Base-by-base conservation (phyloP, 2,113 vertebrate species). In the Eolophus roseicapilla region DNA sequence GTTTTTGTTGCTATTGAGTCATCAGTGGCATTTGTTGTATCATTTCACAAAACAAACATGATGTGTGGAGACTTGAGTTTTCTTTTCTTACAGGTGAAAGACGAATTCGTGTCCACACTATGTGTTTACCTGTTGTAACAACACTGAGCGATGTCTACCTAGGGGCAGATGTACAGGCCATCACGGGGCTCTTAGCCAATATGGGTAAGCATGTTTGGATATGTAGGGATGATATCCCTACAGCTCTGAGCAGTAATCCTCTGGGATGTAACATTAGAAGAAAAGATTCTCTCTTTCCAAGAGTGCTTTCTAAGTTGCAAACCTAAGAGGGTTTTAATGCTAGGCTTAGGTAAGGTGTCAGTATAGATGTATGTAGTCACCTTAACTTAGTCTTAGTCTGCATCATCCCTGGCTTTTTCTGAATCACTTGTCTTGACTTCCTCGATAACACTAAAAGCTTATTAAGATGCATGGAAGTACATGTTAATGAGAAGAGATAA, bases 111-210 rank as follows among this genome's bases (percentile, higher is more conserved):
- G 99, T 99, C 78, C 99, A 99, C 97, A 99, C 99, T 2, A 96
- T 99, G 98, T 99, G 99, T 98, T 98, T 99, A 59, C 99, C 99
- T 20, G 99, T 99, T 73, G 99, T 99, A 77, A 98, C 98, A 60
- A 98, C 99, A 8, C 93, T 99, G 95, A 98, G 98, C 1, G 99
- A 99, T 79, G 97, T 99, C 87, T 99, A 99, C 95, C 98, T 99
- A 33, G 99, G 99, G 82, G 99, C 99, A 46, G 99, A 99, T 55
- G 99, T 99, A 65, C 99, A 99, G 96, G 99, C 99, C 91, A 98
- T 99, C 96, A 98, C 97, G 9, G 99, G 99, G n/a, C 97, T 99
- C 76, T 88, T 99, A 85, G 99, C 99, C 68, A 99, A 99, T 87
- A 99, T 99, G 99, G 99, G 99, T 99, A 98, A 75, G 98, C 95